Conservation (phyloP, 2,888 invertebrate genomes). For the Diaperis boleti region DNA sequence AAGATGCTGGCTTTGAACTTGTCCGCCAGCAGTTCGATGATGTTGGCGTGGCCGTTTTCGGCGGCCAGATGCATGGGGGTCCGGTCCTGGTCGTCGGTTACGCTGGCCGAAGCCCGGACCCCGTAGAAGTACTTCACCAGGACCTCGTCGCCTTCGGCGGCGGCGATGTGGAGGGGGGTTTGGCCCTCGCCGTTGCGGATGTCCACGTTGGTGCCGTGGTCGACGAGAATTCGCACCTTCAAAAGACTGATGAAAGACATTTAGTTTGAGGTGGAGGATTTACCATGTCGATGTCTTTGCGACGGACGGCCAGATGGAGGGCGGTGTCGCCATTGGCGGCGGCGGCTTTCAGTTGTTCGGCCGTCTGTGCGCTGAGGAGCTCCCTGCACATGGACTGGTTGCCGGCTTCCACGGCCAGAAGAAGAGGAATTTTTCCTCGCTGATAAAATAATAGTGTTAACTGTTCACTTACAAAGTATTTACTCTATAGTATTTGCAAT, state of each 20-base stretch:
- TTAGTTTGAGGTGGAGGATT: not conserved
- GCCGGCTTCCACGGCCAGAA: constrained; percentile 94
- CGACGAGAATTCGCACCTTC: constrained; percentile 86
- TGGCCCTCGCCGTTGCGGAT: constrained; percentile 94
- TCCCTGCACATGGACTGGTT: constrained; percentile 96
- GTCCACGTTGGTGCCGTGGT: constrained; percentile 93
- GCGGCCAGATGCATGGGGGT: constrained; percentile 98
- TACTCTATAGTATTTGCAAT: too few species aligned
- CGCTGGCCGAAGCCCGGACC: constrained; percentile 93
- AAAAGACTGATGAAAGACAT: not conserved
- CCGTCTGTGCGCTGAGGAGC: constrained; percentile 87
- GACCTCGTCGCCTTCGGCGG: constrained; percentile 94
- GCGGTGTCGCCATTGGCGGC: constrained; percentile 93
- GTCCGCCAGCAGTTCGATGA: constrained; percentile 96
- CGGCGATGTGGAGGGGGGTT: constrained; percentile 94
- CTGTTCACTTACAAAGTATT: too few species aligned
- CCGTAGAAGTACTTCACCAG: constrained; percentile 96
- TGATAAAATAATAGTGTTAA: constrained; percentile 61
- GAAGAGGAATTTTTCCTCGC: constrained; percentile 94
- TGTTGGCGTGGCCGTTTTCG: constrained; percentile 94
- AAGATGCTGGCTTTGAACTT: constrained; percentile 98
- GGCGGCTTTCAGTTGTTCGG: constrained; percentile 88
- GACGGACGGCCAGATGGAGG: constrained; percentile 93
- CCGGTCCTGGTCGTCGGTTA: constrained; percentile 96
- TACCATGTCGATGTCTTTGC: constrained; percentile 92